Evolutionary conservation across 2,797 vertebrate genomes (phyloP).

Genomic region (Ibycter americanus): DNA sequence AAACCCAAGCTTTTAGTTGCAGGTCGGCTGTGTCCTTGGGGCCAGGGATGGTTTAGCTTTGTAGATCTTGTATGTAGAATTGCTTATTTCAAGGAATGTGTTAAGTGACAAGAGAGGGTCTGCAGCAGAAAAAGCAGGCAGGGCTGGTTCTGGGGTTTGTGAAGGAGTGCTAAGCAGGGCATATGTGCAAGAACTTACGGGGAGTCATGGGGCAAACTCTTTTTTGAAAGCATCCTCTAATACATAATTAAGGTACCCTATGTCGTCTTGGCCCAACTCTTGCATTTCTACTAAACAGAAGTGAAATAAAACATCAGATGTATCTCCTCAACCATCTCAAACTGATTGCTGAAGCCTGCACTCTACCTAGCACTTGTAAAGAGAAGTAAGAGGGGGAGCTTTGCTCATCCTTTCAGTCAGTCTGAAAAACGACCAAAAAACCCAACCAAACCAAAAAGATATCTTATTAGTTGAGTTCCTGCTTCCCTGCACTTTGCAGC

Average conservation of each 20-base stretch:
- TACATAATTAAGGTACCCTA: constrained; percentile 18
- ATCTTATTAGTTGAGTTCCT: neutral
- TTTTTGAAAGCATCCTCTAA: constrained; percentile 18
- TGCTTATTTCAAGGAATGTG: too few species aligned
- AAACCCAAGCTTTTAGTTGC: too few species aligned
- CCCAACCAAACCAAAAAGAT: neutral
- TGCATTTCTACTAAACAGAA: neutral
- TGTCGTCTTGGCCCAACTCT: neutral
- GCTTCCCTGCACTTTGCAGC: neutral
- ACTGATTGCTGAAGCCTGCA: neutral
- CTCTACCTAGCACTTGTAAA: neutral
- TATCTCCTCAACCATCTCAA: neutral
- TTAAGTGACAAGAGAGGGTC: too few species aligned
- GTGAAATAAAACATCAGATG: neutral
- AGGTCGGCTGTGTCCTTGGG: too few species aligned
- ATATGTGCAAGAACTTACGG: too few species aligned
- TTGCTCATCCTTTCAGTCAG: neutral
- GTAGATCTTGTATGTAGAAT: too few species aligned
- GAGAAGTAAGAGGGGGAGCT: neutral
- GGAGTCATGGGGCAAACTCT: neutral
- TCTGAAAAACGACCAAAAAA: neutral
- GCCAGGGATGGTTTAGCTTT: too few species aligned
- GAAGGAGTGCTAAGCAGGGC: too few species aligned
- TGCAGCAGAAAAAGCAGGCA: too few species aligned
- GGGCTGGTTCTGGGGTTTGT: too few species aligned